Percentiles rank a stretch among this genome's conserved stretches.
phyloP scores from a whole-genome alignment of 64 coral and sea anemone species.

The Stylophora pistillata region DNA sequence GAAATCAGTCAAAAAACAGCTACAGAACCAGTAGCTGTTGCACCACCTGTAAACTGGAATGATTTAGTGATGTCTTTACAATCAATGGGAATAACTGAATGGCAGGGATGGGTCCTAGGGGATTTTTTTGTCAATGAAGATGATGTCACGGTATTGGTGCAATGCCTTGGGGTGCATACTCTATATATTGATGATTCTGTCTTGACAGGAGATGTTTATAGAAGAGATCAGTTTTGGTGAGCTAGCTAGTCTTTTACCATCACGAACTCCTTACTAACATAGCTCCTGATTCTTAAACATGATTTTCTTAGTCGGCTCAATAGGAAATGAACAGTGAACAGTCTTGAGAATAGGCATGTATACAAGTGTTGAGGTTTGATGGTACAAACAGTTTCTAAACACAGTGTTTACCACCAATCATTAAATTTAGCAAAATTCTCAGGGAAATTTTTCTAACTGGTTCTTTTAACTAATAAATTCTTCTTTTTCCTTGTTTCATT shows the following conservation, averaged over 20 bases:
- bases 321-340: too few species aligned
- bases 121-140: slow-evolving; percentile 86
- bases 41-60: slow-evolving; percentile 77
- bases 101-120: slow-evolving; percentile 93
- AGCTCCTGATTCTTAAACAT: too few species aligned
- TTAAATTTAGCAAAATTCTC: too few species aligned
- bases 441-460: too few species aligned
- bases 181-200: slow-evolving; percentile 82
- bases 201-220: slow-evolving; percentile 85
- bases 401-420: too few species aligned
- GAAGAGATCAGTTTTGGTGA: slow-evolving; percentile 86
- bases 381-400: too few species aligned
- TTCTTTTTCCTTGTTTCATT: background rate
- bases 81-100: slow-evolving; percentile 90
- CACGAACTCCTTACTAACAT: background rate
- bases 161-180: slow-evolving; percentile 69
- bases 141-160: slow-evolving; percentile 66
- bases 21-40: slow-evolving; percentile 44
- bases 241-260: background rate
- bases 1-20: slow-evolving; percentile 32
- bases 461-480: background rate
- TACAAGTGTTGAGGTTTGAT: too few species aligned
- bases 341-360: too few species aligned
- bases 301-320: too few species aligned
- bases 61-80: slow-evolving; percentile 80